These are phyloP conservation scores for Ectemnius cavifrons DNA, from an alignment of 2,888 invertebrate genomes.

Conservation along the genomic window DNA sequence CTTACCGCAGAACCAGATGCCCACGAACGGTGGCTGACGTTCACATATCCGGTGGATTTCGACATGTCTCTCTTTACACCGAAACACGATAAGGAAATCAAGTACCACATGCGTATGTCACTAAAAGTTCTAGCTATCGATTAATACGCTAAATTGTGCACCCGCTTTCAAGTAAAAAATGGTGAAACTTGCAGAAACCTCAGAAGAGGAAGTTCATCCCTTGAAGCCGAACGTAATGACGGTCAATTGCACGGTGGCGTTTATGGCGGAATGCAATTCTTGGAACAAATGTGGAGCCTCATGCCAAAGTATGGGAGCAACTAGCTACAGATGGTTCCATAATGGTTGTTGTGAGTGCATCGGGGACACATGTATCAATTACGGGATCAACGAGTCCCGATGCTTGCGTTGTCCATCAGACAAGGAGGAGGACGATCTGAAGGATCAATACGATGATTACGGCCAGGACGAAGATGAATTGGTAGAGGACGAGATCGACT, in stretches of 20 bases:
- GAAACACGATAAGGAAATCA: constrained; percentile 84
- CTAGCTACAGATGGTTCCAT: constrained; percentile 94
- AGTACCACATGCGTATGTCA: constrained; percentile 86
- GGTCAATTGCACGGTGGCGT: constrained; percentile 94
- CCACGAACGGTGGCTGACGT: constrained; percentile 89
- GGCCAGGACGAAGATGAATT: constrained; percentile 82
- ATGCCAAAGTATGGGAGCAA: constrained; percentile 91
- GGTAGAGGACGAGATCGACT: constrained; percentile 72
- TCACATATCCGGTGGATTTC: constrained; percentile 88
- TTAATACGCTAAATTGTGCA: too few species aligned
- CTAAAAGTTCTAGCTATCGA: background rate
- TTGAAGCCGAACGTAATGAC: constrained; percentile 83
- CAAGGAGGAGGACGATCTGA: constrained; percentile 68
- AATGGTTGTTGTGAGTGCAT: constrained; percentile 97
- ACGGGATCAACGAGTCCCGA: constrained; percentile 93
- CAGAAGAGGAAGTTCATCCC: constrained; percentile 82
- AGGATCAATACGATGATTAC: constrained; percentile 79
- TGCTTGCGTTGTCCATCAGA: constrained; percentile 75
- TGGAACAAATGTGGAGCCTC: constrained; percentile 91
- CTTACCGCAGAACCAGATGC: constrained; percentile 89
- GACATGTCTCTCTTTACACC: constrained; percentile 84
- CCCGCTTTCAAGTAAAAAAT: background rate
- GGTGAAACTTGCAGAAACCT: constrained; percentile 79
- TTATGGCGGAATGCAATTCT: constrained; percentile 93
- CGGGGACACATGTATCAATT: constrained; percentile 92